phyloP scores from a whole-genome alignment of 1,140 invertebrate species.

The Agrypnia vestita region DNA sequence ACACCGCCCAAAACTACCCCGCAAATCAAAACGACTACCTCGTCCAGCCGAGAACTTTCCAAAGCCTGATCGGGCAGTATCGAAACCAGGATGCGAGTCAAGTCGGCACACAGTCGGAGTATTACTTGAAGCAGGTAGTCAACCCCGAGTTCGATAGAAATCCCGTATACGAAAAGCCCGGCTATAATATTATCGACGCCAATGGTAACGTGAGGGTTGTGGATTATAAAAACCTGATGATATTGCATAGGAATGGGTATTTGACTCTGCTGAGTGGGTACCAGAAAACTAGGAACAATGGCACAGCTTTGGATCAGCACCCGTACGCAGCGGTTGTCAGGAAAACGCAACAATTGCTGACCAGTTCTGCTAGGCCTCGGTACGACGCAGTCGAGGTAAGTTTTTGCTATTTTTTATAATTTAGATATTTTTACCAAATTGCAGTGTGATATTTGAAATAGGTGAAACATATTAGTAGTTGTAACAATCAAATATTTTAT shows the following conservation, averaged over 20 bases:
- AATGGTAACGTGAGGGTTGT: constrained; percentile 13
- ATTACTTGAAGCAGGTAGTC: neutral
- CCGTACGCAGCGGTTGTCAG: neutral
- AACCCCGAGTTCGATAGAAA: neutral
- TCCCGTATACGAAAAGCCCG: constrained; percentile 1
- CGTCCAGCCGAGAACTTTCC: neutral
- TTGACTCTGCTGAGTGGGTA: too few species aligned
- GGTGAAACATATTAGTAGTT: too few species aligned
- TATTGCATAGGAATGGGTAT: too few species aligned
- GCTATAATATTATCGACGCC: constrained; percentile 11
- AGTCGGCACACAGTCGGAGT: too few species aligned
- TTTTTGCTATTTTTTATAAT: too few species aligned
- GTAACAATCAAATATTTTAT: too few species aligned
- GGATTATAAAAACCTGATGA: neutral
- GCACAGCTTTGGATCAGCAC: too few species aligned
- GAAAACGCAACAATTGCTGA: constrained; percentile 40
- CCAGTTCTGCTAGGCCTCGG: constrained; percentile 51
- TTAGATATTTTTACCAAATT: too few species aligned
- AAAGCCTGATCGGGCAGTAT: neutral
- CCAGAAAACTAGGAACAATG: too few species aligned
- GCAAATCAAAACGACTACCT: constrained; percentile 1
- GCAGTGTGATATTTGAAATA: too few species aligned
- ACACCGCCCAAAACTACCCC: neutral
- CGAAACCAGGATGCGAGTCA: too few species aligned
- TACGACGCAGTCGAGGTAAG: constrained; percentile 66